These are phyloP conservation scores for Drosophila buzzatii DNA, from an alignment of 2,888 invertebrate species.

Conservation along the genomic window DNA sequence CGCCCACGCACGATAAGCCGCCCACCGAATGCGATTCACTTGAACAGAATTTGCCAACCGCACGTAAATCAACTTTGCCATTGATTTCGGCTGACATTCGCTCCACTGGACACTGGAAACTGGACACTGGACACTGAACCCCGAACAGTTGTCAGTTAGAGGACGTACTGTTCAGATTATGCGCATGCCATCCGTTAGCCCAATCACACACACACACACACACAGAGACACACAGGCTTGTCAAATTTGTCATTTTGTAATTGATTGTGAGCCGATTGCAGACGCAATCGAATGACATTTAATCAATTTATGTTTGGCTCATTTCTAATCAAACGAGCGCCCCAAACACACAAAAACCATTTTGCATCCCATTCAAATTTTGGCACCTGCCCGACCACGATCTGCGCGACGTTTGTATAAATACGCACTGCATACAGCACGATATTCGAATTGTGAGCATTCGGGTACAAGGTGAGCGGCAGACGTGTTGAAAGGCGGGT, in stretches of 20 bases:
- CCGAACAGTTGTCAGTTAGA: slow-evolving; percentile 28
- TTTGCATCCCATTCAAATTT: slow-evolving; percentile 27
- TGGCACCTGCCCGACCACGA: slow-evolving; percentile 43
- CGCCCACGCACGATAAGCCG: slow-evolving; percentile 26
- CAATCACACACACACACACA: slow-evolving; percentile 33
- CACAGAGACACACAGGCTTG: slow-evolving; percentile 42
- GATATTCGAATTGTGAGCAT: slow-evolving; percentile 22
- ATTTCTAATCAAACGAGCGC: slow-evolving; percentile 43
- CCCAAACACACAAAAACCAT: slow-evolving; percentile 8
- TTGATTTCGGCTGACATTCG: slow-evolving; percentile 64
- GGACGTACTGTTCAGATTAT: slow-evolving; percentile 74
- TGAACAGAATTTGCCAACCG: slow-evolving; percentile 71
- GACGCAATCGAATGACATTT: slow-evolving; percentile 61
- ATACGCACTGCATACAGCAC: slow-evolving; percentile 27
- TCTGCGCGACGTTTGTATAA: slow-evolving; percentile 30
- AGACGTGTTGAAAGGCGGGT: slow-evolving; percentile 69
- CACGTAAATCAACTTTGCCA: slow-evolving; percentile 78
- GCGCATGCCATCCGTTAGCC: slow-evolving; percentile 51
- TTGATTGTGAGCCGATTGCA: slow-evolving; percentile 70
- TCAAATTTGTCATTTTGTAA: slow-evolving; percentile 75
- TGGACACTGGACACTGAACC: slow-evolving; percentile 24
- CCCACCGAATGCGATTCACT: slow-evolving; percentile 51
- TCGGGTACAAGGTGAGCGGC: slow-evolving; percentile 61
- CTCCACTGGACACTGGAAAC: slow-evolving; percentile 22
- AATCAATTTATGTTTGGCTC: slow-evolving; percentile 68